These are phyloP conservation scores for Callaeas wilsoni DNA, from an alignment of 2,113 vertebrate species.

Conservation along the genomic window DNA sequence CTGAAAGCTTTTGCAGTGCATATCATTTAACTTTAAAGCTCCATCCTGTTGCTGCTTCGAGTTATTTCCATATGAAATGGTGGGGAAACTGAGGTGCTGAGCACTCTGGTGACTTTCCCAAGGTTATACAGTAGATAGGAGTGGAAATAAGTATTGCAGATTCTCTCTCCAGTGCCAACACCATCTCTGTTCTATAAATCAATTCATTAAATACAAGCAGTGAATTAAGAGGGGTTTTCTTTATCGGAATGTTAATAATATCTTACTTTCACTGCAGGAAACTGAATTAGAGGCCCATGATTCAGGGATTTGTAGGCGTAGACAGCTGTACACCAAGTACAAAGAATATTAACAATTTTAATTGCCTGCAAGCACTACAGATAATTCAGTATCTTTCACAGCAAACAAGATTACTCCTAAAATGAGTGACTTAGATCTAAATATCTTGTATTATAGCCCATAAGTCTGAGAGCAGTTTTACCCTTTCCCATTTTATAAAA, in stretches of 20 bases:
- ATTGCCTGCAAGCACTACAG: not conserved
- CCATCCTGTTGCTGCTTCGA: not conserved
- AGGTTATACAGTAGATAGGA: not conserved
- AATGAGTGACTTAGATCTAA: not conserved
- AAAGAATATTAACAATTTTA: not conserved
- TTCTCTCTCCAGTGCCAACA: not conserved
- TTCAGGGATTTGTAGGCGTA: constrained; percentile 6
- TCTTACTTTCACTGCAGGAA: not conserved
- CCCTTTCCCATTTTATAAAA: not conserved
- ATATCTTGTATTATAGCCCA: not conserved
- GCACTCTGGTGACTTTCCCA: not conserved
- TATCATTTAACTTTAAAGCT: not conserved
- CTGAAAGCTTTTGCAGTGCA: not conserved
- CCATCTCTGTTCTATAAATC: not conserved
- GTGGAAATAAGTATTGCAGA: not conserved
- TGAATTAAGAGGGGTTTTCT: not conserved
- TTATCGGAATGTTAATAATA: not conserved
- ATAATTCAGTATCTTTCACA: not conserved
- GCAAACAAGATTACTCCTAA: not conserved
- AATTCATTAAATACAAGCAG: not conserved
- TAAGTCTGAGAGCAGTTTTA: not conserved
- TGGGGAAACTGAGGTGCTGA: not conserved
- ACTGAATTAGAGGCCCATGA: not conserved
- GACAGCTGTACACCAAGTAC: constrained; percentile 7
- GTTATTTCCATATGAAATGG: not conserved